Evolutionary conservation across 2,797 vertebrate species (phyloP).

Genomic region (Gambelia wislizenii): DNA sequence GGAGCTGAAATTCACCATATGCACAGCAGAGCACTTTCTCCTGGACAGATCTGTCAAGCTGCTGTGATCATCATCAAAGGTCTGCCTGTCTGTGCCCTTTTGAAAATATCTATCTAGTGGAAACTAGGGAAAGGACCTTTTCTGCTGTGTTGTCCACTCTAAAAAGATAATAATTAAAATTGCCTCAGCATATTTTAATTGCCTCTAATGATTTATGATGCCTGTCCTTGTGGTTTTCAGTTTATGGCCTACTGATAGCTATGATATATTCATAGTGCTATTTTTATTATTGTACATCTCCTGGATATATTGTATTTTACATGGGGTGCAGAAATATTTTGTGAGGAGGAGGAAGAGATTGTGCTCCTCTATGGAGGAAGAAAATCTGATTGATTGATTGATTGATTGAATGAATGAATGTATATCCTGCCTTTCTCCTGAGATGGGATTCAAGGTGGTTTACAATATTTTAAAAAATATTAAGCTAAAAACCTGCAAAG

Average conservation of each 20-base stretch:
- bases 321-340: too few relatives aligned
- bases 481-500: too few relatives aligned
- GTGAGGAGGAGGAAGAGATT: too few relatives aligned
- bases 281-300: neutral
- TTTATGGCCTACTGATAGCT: neutral
- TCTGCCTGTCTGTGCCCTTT: neutral
- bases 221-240: neutral
- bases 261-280: neutral
- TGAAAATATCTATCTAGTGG: neutral
- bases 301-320: neutral
- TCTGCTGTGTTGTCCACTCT: neutral
- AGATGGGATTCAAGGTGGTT: too few relatives aligned
- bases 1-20: neutral
- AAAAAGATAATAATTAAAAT: too few relatives aligned
- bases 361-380: neutral
- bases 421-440: too few relatives aligned
- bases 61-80: neutral
- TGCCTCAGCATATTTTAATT: neutral
- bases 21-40: neutral
- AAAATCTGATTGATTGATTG: too few relatives aligned
- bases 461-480: too few relatives aligned
- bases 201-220: neutral
- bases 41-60: neutral
- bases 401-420: too few relatives aligned
- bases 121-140: neutral